Conservation (phyloP, 1,140 invertebrate genomes). For the Asobara japonica region DNA sequence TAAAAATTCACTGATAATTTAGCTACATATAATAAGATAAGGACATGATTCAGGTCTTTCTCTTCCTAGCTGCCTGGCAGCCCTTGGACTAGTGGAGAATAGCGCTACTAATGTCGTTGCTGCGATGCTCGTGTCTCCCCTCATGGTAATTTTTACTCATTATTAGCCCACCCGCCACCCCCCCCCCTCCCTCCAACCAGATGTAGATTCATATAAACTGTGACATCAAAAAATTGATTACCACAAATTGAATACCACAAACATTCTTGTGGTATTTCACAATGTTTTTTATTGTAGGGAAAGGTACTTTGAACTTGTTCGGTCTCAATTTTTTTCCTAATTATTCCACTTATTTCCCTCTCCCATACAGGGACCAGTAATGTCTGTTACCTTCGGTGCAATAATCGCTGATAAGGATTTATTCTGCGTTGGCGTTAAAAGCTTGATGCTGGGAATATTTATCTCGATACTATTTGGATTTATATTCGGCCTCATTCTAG, state of each 20-base stretch:
- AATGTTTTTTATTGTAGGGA: no score
- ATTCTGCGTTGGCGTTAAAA: constrained; percentile 74
- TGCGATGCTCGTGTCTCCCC: constrained; percentile 87
- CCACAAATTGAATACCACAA: no score
- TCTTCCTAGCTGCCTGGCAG: constrained; percentile 67
- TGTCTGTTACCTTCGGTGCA: constrained; percentile 85
- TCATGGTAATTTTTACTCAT: constrained; percentile 72
- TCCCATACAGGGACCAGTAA: constrained; percentile 77
- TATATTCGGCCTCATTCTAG: constrained; percentile 80
- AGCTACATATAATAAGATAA: constrained; percentile 16
- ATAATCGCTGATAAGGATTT: constrained; percentile 78
- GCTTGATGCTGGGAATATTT: constrained; percentile 76
- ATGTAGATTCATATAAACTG: no score
- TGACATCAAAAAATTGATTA: no score
- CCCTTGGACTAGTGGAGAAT: constrained; percentile 82
- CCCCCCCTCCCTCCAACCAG: no score
- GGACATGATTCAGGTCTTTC: neutral
- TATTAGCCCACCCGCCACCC: no score
- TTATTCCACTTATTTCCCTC: neutral
- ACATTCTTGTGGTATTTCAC: no score
- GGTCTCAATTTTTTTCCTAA: no score
- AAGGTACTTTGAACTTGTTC: no score
- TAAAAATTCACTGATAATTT: constrained; percentile 63
- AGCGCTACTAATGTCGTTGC: constrained; percentile 85
- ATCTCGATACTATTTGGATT: constrained; percentile 81